These are phyloP conservation scores for Piscicola geometra DNA, from an alignment of 2,888 invertebrate genomes.

Conservation along the genomic window DNA sequence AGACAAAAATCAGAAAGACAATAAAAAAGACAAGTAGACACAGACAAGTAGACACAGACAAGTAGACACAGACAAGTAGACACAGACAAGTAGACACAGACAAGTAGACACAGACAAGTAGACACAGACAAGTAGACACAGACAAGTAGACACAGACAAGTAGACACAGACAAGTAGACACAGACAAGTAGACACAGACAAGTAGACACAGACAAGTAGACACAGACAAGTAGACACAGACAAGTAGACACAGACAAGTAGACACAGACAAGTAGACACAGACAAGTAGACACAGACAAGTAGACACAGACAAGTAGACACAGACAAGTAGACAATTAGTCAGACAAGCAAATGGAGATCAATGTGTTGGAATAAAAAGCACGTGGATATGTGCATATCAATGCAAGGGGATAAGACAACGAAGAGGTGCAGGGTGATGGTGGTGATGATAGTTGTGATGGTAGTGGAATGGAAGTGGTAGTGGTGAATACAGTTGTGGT, in stretches of 20 bases:
- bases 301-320: not conserved
- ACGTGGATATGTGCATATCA: too few relatives aligned
- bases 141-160: too few relatives aligned
- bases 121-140: not conserved
- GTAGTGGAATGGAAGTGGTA: too few relatives aligned
- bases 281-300: not conserved
- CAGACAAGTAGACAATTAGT: not conserved
- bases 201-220: not conserved
- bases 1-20: too few relatives aligned
- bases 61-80: not conserved
- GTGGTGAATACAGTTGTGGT: too few relatives aligned
- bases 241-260: not conserved
- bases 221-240: not conserved
- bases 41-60: too few relatives aligned
- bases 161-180: not conserved
- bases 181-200: not conserved
- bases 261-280: not conserved
- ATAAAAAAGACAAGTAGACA: constrained; percentile 3
- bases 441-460: too few relatives aligned
- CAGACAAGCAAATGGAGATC: constrained; percentile 1
- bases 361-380: too few relatives aligned
- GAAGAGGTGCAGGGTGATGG: too few relatives aligned
- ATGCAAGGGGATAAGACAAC: too few relatives aligned
- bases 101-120: not conserved
- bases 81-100: not conserved